Conservation (phyloP, 64 coral and sea anemone species). For the Astreopora myriophthalma region DNA sequence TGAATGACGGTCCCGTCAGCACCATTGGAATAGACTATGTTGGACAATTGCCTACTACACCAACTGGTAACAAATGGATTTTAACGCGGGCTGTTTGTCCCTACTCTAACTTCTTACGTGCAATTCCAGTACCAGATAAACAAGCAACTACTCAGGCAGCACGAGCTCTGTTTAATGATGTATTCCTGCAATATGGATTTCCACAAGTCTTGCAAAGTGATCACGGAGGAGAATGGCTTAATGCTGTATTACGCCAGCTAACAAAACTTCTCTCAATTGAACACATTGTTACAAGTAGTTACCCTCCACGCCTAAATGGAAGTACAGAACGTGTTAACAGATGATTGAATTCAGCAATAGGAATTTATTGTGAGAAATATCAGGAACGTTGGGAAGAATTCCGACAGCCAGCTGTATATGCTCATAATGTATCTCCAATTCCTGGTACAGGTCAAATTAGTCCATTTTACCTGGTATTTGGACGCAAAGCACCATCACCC, state of each 20-base stretch:
- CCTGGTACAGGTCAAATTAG: background rate
- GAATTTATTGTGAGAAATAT: slow-evolving; percentile 47
- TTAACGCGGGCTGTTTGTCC: slow-evolving; percentile 42
- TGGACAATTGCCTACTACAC: slow-evolving; percentile 23
- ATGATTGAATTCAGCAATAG: slow-evolving; percentile 34
- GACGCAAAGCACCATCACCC: background rate
- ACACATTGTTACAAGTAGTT: background rate
- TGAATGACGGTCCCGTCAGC: slow-evolving; percentile 5
- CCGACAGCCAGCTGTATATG: slow-evolving; percentile 37
- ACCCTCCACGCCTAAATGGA: slow-evolving; percentile 16
- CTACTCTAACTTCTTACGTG: slow-evolving; percentile 3
- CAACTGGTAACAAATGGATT: slow-evolving; percentile 34
- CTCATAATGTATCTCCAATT: background rate
- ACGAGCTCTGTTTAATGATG: slow-evolving; percentile 16
- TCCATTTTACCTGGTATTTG: too few species aligned
- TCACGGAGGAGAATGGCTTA: background rate
- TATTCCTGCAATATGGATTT: slow-evolving; percentile 27
- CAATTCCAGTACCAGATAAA: slow-evolving; percentile 26
- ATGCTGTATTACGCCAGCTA: background rate
- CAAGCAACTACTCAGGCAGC: slow-evolving; percentile 27
- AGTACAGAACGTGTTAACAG: slow-evolving; percentile 34
- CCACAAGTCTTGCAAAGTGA: background rate
- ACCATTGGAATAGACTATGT: slow-evolving; percentile 37
- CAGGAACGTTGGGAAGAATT: slow-evolving; percentile 49
- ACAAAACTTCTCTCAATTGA: too few species aligned